phyloP scores from a whole-genome alignment of 2,888 invertebrate species.

The Epinotia brunnichana region DNA sequence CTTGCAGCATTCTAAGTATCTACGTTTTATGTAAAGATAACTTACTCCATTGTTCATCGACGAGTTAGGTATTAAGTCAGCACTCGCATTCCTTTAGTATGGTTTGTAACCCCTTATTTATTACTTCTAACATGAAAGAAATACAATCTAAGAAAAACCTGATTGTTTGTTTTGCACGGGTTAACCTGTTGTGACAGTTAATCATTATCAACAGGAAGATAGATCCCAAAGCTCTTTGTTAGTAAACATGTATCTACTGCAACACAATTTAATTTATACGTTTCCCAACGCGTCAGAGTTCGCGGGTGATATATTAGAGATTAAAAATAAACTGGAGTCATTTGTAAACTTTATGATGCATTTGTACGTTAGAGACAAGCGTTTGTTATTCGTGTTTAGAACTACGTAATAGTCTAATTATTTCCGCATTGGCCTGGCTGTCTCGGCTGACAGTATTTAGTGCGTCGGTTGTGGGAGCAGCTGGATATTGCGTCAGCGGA shows the following conservation, averaged over 20 bases:
- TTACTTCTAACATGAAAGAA: constrained; percentile 13
- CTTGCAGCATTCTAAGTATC: constrained; percentile 63
- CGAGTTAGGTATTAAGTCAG: constrained; percentile 21
- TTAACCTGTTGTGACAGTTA: constrained; percentile 39
- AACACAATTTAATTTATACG: constrained; percentile 38
- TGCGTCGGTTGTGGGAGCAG: constrained; percentile 61
- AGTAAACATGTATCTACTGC: constrained; percentile 35
- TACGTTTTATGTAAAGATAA: constrained; percentile 46
- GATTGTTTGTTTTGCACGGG: neutral
- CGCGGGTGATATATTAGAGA: constrained; percentile 41
- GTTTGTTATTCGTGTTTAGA: constrained; percentile 39
- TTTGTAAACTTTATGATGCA: constrained; percentile 40
- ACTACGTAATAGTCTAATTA: constrained; percentile 67
- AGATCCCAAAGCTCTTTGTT: constrained; percentile 35
- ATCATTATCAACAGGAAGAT: constrained; percentile 33
- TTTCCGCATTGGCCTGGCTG: constrained; percentile 69
- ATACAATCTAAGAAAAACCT: neutral
- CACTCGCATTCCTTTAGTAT: constrained; percentile 16
- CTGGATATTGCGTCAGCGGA: constrained; percentile 75
- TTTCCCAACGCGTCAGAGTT: constrained; percentile 38
- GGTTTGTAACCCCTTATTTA: constrained; percentile 1
- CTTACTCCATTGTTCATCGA: constrained; percentile 34
- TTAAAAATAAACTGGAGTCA: constrained; percentile 43
- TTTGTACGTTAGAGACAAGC: constrained; percentile 35
- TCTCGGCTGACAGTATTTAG: constrained; percentile 69